Base-by-base conservation (phyloP, 1,140 invertebrate genomes). In the Phenacoccus solenopsis region DNA sequence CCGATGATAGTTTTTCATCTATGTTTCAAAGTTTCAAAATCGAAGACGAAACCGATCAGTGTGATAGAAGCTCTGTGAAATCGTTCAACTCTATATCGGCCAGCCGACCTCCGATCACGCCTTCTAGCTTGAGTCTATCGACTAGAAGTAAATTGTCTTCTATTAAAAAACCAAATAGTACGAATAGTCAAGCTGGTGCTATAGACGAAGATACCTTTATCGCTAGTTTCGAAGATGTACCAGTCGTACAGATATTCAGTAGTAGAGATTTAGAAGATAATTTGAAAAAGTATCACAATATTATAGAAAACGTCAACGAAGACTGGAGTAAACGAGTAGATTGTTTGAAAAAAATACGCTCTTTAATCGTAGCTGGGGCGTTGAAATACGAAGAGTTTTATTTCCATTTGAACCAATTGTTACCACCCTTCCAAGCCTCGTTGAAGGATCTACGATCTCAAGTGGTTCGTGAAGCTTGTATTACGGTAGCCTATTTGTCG, bases 271-370 rank as follows among this genome's bases (percentile, higher is more conserved):
- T 98, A 22, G 89, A 93, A 74, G 91, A 95, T 71, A 83, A 89
- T 35, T 85, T 95, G 76, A 87, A 85, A 67, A 84, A 86, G 73
- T 87, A 94, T 32, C 84, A 86, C 72, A 85, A 89, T 10, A 84
- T 84, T 3, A 84, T 98, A 32, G 86, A 86, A 16, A 90, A 96
- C 79, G 82, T 87, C 22, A 89, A 85, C 74, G 88, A 89, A 76
- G 91, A 95, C 75, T 98, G 95, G 95, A 93, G 94, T 79, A 94
- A 93, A 79, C 83, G 94, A 72, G 86, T 90, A 28, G 93, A 97
- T 74, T 86, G 88, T 87, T 79, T 96, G 69, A 96, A 92, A 78
- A 90, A 89, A 77, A 80, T 98, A 20, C 84, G 96, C 16, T 87
- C 91, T 1, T 78, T 97, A 64, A 77, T 97, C 5, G 80, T 90